These are phyloP conservation scores for Theristicus caerulescens DNA, from an alignment of 2,113 vertebrate genomes.

Conservation along the genomic window DNA sequence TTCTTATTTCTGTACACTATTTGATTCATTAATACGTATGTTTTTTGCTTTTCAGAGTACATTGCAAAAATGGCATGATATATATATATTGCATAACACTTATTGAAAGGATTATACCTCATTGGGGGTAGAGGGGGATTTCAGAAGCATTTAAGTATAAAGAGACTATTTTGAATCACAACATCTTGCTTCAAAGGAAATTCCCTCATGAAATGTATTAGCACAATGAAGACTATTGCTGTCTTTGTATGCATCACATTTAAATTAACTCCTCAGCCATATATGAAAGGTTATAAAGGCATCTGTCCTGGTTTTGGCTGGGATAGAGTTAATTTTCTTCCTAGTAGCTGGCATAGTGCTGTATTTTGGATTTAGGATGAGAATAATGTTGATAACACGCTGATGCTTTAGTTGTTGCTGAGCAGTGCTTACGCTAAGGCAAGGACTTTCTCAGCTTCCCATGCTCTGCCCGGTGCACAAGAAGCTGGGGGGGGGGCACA, in stretches of 20 bases:
- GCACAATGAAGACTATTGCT: background rate
- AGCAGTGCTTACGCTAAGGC: too few relatives aligned
- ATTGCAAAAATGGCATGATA: background rate
- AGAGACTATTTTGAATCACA: background rate
- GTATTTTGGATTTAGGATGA: too few relatives aligned
- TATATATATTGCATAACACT: background rate
- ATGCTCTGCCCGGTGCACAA: too few relatives aligned
- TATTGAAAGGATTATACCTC: background rate
- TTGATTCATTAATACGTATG: background rate
- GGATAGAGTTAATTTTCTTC: too few relatives aligned
- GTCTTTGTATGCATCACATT: background rate
- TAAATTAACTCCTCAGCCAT: background rate
- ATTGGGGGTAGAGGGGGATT: rapidly evolving
- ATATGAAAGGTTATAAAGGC: background rate
- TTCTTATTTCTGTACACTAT: background rate
- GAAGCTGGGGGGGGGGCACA: too few relatives aligned
- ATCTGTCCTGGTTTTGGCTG: too few relatives aligned
- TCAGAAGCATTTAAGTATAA: background rate
- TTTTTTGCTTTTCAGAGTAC: background rate
- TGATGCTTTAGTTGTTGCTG: too few relatives aligned
- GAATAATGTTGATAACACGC: too few relatives aligned
- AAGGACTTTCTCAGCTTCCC: too few relatives aligned
- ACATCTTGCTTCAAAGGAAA: background rate
- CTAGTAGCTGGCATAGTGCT: too few relatives aligned
- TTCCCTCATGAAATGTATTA: background rate